Evolutionary conservation across 2,888 invertebrate species (phyloP).

Genomic region (Hirudinaria manillensis): DNA sequence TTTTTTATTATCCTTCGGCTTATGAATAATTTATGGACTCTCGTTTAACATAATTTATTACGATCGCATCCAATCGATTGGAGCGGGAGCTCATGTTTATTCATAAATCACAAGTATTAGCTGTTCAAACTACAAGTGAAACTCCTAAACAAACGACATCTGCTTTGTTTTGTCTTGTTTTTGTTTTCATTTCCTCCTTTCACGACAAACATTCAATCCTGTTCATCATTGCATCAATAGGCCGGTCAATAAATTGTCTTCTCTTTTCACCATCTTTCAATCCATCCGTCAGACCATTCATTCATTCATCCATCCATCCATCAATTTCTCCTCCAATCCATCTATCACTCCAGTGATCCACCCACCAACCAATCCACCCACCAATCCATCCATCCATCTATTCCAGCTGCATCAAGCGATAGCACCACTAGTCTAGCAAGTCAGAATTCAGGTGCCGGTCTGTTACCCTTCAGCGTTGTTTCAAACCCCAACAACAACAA

Average conservation of each 20-base stretch:
- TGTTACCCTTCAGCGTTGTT: neutral
- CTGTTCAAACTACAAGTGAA: neutral
- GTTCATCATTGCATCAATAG: neutral
- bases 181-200: neutral
- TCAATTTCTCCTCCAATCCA: neutral
- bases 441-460: slow-evolving; percentile 43
- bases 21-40: too few relatives aligned
- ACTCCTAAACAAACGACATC: too few relatives aligned
- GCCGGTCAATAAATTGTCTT: neutral
- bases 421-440: slow-evolving; percentile 47
- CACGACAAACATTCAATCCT: neutral
- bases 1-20: neutral
- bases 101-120: neutral
- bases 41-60: too few relatives aligned
- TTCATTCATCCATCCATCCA: neutral
- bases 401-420: slow-evolving; percentile 49
- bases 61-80: too few relatives aligned
- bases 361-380: too few relatives aligned
- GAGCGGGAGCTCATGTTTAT: neutral
- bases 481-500: slow-evolving; percentile 32
- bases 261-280: neutral
- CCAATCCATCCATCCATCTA: neutral
- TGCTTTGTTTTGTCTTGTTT: neutral
- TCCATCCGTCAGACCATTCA: neutral
- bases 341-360: too few relatives aligned